These are phyloP conservation scores for Junonia oenone DNA, from an alignment of 2,888 invertebrate genomes.

Conservation along the genomic window DNA sequence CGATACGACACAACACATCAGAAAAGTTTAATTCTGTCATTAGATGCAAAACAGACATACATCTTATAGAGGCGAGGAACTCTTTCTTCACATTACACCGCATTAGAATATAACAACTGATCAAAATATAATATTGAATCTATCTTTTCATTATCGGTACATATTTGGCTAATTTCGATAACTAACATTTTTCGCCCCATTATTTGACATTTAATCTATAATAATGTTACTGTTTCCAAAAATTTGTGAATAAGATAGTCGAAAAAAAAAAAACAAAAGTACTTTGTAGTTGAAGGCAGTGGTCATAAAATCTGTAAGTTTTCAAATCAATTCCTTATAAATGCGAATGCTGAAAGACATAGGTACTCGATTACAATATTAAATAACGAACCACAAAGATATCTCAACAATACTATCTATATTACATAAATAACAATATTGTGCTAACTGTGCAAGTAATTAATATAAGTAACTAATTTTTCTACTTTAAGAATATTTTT, in stretches of 20 bases:
- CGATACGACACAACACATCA: no score
- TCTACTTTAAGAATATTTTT: conserved; percentile 40
- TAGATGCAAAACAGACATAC: conserved; percentile 12
- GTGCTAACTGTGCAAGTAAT: conserved; percentile 63
- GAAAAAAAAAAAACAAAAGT: background rate
- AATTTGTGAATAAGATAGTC: background rate
- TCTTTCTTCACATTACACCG: background rate
- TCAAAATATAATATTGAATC: background rate
- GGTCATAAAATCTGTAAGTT: conserved; percentile 6
- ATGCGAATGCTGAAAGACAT: conserved; percentile 13
- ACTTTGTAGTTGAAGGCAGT: background rate
- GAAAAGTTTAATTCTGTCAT: no score
- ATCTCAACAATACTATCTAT: conserved; percentile 22
- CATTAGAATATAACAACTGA: background rate
- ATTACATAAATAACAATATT: conserved; percentile 44
- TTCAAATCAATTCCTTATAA: conserved; percentile 21
- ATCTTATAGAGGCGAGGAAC: conserved; percentile 7
- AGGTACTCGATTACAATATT: conserved; percentile 14
- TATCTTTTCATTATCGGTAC: background rate
- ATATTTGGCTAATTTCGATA: background rate
- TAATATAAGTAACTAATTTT: conserved; percentile 36
- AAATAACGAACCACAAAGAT: conserved; percentile 30
- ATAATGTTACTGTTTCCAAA: background rate
- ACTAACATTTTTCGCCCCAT: background rate
- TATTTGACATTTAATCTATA: conserved; percentile 9